These are phyloP conservation scores for Tetraneura akinire DNA, from an alignment of 1,140 invertebrate genomes.

Conservation along the genomic window DNA sequence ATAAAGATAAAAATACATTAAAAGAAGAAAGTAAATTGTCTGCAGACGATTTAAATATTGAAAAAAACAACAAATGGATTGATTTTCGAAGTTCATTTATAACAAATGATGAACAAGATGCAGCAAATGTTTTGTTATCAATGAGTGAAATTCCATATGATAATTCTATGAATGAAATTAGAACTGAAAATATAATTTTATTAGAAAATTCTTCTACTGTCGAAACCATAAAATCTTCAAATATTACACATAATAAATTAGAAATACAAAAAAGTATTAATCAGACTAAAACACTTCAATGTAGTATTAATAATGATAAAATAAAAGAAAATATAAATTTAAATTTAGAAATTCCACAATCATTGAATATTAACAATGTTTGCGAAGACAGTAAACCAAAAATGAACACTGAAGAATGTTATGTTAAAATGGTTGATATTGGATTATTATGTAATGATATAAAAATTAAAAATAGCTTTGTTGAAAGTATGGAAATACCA, in stretches of 20 bases:
- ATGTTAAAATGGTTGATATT: neutral
- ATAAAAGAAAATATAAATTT: neutral
- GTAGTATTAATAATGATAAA: neutral
- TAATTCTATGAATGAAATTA: neutral
- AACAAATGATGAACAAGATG: constrained; percentile 31
- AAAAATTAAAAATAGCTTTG: neutral
- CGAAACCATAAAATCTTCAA: neutral
- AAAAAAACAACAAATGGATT: constrained; percentile 8
- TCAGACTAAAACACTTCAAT: neutral
- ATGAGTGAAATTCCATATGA: constrained; percentile 3
- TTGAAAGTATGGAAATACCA: neutral
- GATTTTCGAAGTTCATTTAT: neutral
- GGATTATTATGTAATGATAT: neutral
- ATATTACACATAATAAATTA: neutral
- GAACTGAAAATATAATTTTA: constrained; percentile 25
- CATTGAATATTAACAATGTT: neutral
- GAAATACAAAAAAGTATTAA: neutral
- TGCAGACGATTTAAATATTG: neutral
- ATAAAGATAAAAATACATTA: neutral
- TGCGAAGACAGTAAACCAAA: neutral
- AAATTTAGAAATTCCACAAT: neutral
- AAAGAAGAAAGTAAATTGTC: neutral
- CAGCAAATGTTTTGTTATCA: constrained; percentile 37
- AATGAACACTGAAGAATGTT: neutral
- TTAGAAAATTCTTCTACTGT: neutral